phyloP scores from a whole-genome alignment of 2,888 invertebrate species.

The Ormyrus thymus region DNA sequence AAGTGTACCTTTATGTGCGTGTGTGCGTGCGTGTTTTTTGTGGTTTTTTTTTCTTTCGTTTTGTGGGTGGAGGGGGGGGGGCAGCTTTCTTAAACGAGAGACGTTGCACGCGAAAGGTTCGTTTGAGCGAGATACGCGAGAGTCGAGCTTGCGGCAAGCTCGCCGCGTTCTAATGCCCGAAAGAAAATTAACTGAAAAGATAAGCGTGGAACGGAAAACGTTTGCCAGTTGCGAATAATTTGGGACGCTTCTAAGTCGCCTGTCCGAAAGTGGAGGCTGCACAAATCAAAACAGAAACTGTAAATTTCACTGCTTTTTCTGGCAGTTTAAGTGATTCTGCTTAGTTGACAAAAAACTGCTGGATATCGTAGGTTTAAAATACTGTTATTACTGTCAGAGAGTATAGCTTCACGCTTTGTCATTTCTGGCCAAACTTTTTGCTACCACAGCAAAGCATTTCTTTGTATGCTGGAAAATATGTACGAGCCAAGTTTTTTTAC shows the following conservation, averaged over 20 bases:
- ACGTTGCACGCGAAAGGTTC: not conserved
- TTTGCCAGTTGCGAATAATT: conserved; percentile 3
- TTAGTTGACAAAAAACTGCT: not conserved
- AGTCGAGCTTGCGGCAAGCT: not conserved
- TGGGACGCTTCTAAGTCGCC: conserved; percentile 1
- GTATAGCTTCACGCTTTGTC: conserved; percentile 5
- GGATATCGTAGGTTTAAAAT: not conserved
- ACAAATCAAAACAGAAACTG: not conserved
- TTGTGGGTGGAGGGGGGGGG: too few relatives aligned
- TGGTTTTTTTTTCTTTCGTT: conserved; percentile 16
- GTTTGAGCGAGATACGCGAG: not conserved
- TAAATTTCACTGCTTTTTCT: not conserved
- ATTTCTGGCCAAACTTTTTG: conserved; percentile 27
- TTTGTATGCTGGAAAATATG: not conserved
- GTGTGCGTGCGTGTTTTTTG: conserved; percentile 53
- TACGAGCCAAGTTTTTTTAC: conserved; percentile 19
- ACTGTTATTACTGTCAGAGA: conserved; percentile 19
- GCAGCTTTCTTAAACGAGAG: not conserved
- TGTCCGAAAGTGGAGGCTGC: too few relatives aligned
- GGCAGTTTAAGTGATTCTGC: not conserved
- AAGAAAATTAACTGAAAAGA: conserved; percentile 52
- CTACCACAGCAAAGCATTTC: not conserved
- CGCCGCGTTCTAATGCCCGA: not conserved
- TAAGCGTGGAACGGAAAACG: conserved; percentile 45
- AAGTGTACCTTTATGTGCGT: conserved; percentile 60